Evolutionary conservation across 2,797 vertebrate genomes (phyloP).

Genomic region (Tachyglossus aculeatus): DNA sequence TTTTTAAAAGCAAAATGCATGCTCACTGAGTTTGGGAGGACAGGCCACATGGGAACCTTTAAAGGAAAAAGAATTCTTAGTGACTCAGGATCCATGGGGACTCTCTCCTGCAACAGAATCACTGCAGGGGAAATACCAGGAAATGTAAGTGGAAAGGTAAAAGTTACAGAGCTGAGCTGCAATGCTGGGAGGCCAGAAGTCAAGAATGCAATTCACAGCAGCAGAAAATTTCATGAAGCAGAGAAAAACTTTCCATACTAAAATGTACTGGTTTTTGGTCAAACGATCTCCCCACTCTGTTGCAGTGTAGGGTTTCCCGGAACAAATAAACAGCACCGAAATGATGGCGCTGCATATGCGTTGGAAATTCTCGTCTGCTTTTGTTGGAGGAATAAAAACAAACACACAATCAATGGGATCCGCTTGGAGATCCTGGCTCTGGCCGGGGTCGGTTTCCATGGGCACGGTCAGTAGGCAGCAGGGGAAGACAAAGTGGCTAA

Average conservation of each 20-base stretch:
- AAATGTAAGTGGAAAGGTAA: neutral
- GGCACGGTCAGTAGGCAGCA: constrained; percentile 39
- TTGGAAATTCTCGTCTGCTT: neutral
- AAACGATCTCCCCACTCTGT: neutral
- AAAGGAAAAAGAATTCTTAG: neutral
- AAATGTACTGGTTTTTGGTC: constrained; percentile 20
- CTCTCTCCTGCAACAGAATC: neutral
- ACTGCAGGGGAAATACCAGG: accelerated
- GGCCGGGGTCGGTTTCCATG: constrained; percentile 18
- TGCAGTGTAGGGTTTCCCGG: constrained; percentile 6
- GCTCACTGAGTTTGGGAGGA: too few relatives aligned
- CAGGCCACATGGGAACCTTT: neutral
- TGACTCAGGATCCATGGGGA: neutral
- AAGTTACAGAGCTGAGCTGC: neutral
- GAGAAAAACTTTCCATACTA: constrained; percentile 18
- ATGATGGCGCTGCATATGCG: constrained; percentile 24
- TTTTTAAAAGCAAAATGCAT: too few relatives aligned
- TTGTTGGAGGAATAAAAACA: constrained; percentile 24
- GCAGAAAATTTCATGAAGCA: constrained; percentile 9
- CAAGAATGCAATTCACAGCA: constrained; percentile 11
- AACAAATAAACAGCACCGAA: constrained; percentile 38
- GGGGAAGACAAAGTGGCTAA: constrained; percentile 5
- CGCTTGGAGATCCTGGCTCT: neutral
- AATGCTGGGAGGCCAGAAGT: neutral
- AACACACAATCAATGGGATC: constrained; percentile 12